A percentile compares a stretch with the other conserved stretches of the same genome.
These are phyloP conservation scores for Drosophila anomalata DNA, from an alignment of 2,888 invertebrate species.

Conservation along the genomic window DNA sequence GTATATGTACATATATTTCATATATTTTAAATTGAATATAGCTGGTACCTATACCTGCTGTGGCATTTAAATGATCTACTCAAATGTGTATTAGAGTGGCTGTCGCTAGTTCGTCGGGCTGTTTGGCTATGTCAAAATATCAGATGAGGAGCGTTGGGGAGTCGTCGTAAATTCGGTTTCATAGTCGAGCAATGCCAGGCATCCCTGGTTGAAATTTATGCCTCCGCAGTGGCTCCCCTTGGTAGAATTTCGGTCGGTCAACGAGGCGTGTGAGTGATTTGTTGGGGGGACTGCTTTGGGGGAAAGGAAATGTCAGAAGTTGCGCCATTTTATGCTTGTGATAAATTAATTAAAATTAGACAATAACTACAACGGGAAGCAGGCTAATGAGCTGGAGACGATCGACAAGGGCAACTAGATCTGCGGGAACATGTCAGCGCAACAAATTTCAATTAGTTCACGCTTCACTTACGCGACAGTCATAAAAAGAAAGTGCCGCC, in stretches of 20 bases:
- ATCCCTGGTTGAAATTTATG: slow-evolving; percentile 75
- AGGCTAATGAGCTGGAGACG: slow-evolving; percentile 71
- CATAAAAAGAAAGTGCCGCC: slow-evolving; percentile 77
- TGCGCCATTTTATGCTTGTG: slow-evolving; percentile 76
- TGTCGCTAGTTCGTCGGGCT: slow-evolving; percentile 55
- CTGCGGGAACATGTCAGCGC: slow-evolving; percentile 77
- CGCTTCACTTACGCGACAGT: slow-evolving; percentile 79
- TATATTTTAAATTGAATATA: slow-evolving; percentile 6
- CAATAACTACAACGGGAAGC: slow-evolving; percentile 74
- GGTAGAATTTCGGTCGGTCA: slow-evolving; percentile 46
- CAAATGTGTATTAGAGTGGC: slow-evolving; percentile 73
- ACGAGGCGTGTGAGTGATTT: slow-evolving; percentile 75
- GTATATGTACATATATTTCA: slow-evolving; percentile 6
- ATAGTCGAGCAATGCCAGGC: slow-evolving; percentile 65
- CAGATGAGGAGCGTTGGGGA: slow-evolving; percentile 30
- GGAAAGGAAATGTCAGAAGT: slow-evolving; percentile 40
- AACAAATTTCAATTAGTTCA: slow-evolving; percentile 82
- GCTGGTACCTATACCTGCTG: slow-evolving; percentile 47
- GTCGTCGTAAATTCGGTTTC: slow-evolving; percentile 75
- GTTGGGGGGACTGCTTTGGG: slow-evolving; percentile 42
- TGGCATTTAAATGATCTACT: slow-evolving; percentile 74
- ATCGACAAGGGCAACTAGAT: slow-evolving; percentile 64
- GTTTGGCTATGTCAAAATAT: slow-evolving; percentile 76
- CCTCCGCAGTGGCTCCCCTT: slow-evolving; percentile 20
- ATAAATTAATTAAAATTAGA: slow-evolving; percentile 77